phyloP scores from a whole-genome alignment of 2,888 invertebrate genomes.

The Drosophila anomalata region DNA sequence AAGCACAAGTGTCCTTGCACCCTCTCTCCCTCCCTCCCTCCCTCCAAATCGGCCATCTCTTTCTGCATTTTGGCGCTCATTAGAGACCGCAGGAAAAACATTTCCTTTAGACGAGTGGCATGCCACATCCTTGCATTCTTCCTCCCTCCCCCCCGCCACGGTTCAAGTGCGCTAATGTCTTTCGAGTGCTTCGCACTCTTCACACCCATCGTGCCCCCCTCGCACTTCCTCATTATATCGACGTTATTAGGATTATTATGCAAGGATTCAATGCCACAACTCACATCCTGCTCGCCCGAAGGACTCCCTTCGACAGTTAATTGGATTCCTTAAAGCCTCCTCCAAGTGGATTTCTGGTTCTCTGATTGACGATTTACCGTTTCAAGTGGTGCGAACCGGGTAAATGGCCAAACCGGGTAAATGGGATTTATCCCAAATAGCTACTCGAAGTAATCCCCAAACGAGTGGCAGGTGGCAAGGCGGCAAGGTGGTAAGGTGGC shows the following conservation, averaged over 20 bases:
- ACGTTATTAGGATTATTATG: constrained; percentile 57
- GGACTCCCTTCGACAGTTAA: constrained; percentile 46
- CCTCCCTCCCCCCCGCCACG: neutral
- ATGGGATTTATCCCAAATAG: constrained; percentile 13
- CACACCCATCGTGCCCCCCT: constrained; percentile 32
- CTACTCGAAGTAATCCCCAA: constrained; percentile 10
- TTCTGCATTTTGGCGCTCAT: constrained; percentile 52
- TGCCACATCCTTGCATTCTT: constrained; percentile 53
- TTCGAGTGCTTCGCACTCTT: constrained; percentile 80
- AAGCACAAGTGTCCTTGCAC: constrained; percentile 62
- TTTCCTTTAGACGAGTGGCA: constrained; percentile 73
- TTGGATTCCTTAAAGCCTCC: constrained; percentile 77
- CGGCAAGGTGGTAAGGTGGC: constrained; percentile 1
- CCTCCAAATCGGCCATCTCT: constrained; percentile 13
- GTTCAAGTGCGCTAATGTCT: constrained; percentile 81
- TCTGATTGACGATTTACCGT: constrained; percentile 14
- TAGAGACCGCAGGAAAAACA: constrained; percentile 68
- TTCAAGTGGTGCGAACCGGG: constrained; percentile 22
- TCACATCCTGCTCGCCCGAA: neutral
- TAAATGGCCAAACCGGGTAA: constrained; percentile 13
- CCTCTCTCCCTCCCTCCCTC: constrained; percentile 49
- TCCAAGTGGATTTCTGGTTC: constrained; percentile 62
- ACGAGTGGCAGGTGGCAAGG: constrained; percentile 39
- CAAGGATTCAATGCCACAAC: constrained; percentile 49
- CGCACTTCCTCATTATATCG: constrained; percentile 54